Base-by-base conservation (phyloP, 2,113 vertebrate genomes). In the Plotosus lineatus region DNA sequence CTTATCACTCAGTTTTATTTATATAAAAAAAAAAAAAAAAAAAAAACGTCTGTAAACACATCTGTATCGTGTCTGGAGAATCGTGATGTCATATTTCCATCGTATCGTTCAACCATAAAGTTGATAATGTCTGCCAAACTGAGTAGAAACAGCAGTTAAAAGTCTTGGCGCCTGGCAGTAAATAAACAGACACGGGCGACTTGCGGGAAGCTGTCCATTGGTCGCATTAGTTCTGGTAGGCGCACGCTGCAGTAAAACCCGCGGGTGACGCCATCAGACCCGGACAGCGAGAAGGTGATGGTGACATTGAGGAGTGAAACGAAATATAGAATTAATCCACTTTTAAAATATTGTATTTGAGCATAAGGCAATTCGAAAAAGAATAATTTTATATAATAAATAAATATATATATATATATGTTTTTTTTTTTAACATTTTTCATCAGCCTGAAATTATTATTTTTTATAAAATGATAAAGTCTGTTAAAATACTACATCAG, bases 171-270 rank as follows among this genome's bases (percentile, higher is more conserved):
- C 81, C 72, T 51, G 66, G 28, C 23, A 31, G 8, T 33, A 78
- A 50, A 78, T 82, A 85, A 79, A 61, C 50, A 56, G 44, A 2
- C 6, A 48, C 38, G 58, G 26, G 68, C 42, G 48, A n/a, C 23
- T 56, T 10, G 42, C 36, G 50, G 53, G 58, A n/a, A 38, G 23
- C 48, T 77, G 63, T 55, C 55, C 78, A 81, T 79, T 78, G 33
- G 17, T 60, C 26, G 53, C 60, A 51, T 79, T 78, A 81, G 78
- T 83, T 60, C 55, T 33, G 48, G 75, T 61, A 63, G 38, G 38
- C 75, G 56, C 61, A 44, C 78, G 7, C n/a, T n/a, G 6, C 58
- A 80, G 60, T 80, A 80, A 31, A 40, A 80, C 6, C 21, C 19
- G 28, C 21, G 26, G 28, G 44, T 33, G 31, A 71, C 26, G 0